Evolutionary conservation across 2,113 vertebrate species (phyloP), one percentile per base, ranked within the genome.

Genomic region (Strix uralensis): DNA sequence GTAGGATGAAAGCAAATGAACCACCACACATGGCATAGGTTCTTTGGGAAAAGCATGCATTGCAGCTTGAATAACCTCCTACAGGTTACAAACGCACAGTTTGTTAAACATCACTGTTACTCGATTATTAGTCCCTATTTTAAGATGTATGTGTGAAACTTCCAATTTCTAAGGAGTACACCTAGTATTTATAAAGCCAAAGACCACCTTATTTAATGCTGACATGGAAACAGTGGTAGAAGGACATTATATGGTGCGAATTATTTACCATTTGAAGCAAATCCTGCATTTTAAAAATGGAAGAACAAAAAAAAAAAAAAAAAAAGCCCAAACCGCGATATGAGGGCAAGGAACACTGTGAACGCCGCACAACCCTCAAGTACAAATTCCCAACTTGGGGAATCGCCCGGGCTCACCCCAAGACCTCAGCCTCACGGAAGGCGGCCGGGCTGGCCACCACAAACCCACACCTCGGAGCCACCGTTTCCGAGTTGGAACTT

Each of bases 1-100:
- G 95, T 85, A 54, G 78, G 89, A 95, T 94, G 81, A 95, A 91
- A 97, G 89, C 73, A 90, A 79, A 88, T 44, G 73, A 87, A 85
- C 58, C 61, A 51, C 55, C 46, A 34, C 62, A 36, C 29, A 75
- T 15, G 42, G 81, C 91, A 87, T 1, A 62, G 89, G 62, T 36
- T 87, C 74, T 82, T 11, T 22, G 46, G 70, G 23, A 70, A 85
- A 79, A 58, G 52, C 73, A 57, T 23, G 47, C 51, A 19, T 0
- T 78, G 88, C 57, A 94, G 86, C 81, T 58, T 84, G 61, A 95
- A 89, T 38, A 73, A 75, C 66, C 94, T 77, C 96, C 96, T 62
- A 16, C 62, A 51, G 96, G 74, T 85, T 95, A 77, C 83, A 92
- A 89, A 89, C 9, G 51, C 49, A 30, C 67, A 34, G 81, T 63